These are phyloP conservation scores for Plemyria rubiginata DNA, from an alignment of 2,888 invertebrate species.

Conservation along the genomic window DNA sequence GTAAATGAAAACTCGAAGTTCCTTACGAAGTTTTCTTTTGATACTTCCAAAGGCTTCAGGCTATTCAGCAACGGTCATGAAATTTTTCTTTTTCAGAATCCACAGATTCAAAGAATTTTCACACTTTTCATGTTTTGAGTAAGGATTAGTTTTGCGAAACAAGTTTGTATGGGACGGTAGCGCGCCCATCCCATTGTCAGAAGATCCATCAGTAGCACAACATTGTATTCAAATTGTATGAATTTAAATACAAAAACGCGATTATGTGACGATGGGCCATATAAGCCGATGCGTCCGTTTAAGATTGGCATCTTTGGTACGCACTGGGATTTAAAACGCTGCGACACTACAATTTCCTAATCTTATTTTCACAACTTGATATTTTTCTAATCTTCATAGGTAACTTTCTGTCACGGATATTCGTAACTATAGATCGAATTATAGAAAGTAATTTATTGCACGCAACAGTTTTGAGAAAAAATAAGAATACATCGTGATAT, in stretches of 20 bases:
- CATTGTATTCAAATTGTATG: slow-evolving; percentile 82
- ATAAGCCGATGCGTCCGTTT: slow-evolving; percentile 71
- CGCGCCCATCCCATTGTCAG: slow-evolving; percentile 70
- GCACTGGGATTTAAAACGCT: slow-evolving; percentile 50
- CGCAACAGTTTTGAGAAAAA: too few species aligned
- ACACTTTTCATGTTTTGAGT: background rate
- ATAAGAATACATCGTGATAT: too few species aligned
- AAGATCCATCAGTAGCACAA: slow-evolving; percentile 72
- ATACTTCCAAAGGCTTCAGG: slow-evolving; percentile 10
- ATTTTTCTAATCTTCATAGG: too few species aligned
- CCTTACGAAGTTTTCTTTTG: background rate
- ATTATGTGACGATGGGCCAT: slow-evolving; percentile 78
- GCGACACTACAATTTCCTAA: too few species aligned
- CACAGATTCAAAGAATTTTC: background rate
- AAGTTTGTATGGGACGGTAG: slow-evolving; percentile 29
- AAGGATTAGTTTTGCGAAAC: slow-evolving; percentile 8
- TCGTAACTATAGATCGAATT: too few species aligned
- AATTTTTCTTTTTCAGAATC: background rate
- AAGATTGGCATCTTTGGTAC: slow-evolving; percentile 72
- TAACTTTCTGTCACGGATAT: too few species aligned
- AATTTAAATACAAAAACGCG: slow-evolving; percentile 84
- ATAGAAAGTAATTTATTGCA: too few species aligned
- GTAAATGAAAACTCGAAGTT: slow-evolving; percentile 5
- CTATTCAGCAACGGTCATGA: background rate
- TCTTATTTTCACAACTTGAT: too few species aligned